Percentiles rank a stretch among this genome's conserved stretches.
Conservation (phyloP, 2,888 invertebrate species). For the Achlya flavicornis region DNA sequence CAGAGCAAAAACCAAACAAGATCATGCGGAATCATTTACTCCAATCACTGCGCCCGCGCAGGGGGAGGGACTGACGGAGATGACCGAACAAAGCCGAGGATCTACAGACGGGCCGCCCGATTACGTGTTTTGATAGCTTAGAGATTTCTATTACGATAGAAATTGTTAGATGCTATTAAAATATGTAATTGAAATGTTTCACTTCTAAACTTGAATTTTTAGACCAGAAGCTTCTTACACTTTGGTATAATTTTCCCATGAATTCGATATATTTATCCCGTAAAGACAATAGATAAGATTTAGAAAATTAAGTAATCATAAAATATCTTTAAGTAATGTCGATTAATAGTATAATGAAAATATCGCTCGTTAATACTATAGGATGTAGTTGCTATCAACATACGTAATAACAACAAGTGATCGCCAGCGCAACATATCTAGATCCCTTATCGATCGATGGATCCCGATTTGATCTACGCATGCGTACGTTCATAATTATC, state of each 20-base stretch:
- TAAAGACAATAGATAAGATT: no score
- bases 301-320: no score
- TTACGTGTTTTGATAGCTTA: conserved; percentile 26
- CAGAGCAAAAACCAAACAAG: conserved; percentile 76
- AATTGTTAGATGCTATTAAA: conserved; percentile 23
- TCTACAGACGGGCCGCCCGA: conserved; percentile 32
- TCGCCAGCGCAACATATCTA: conserved; percentile 66
- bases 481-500: conserved; percentile 79
- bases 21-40: conserved; percentile 80
- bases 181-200: neutral
- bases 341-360: neutral
- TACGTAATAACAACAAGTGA: conserved; percentile 60
- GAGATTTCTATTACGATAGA: conserved; percentile 30
- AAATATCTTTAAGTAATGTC: neutral
- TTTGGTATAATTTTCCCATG: no score
- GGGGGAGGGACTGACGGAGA: conserved; percentile 47
- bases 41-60: conserved; percentile 57
- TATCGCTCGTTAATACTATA: neutral
- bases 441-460: conserved; percentile 78
- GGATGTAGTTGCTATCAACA: conserved; percentile 55
- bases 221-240: neutral
- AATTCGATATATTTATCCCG: no score
- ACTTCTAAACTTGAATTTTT: no score
- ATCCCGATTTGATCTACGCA: conserved; percentile 81
- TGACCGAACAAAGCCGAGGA: conserved; percentile 59